Evolutionary conservation across 2,797 vertebrate species (phyloP), one percentile per base, ranked within the genome.

Genomic region (Nasua narica): DNA sequence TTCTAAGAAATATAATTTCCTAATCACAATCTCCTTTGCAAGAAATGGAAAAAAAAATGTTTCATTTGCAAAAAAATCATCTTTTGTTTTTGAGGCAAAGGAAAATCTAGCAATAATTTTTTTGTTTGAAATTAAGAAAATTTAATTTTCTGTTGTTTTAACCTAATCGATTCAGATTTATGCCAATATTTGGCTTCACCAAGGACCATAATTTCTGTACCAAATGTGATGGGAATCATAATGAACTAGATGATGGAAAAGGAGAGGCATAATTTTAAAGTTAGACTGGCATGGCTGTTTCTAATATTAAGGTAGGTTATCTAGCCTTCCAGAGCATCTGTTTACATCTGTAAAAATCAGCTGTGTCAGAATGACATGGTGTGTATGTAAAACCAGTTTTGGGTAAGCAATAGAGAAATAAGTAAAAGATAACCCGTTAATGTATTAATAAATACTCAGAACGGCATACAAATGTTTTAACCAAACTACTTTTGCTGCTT

Each of bases 41-140:
- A 90, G 19, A 92, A 79, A 40, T 50, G 9, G 32, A 29, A 0
- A 1, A 9, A 72, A 46, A 97, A 58, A 76, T 87, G 70, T 83
- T 81, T 96, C 19, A 74, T 85, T 76, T 96, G 52, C 13, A 60
- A 91, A 85, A 56, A 11, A 52, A 52, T 86, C 56, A 76, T 46
- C 77, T 82, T 86, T 77, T n/a, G 0, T 14, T 85, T 94, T 81
- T 35, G 18, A 92, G 52, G 40, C 21, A 93, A 91, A 76, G 6
- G 14, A 21, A 86, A 94, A 62, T 40, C 25, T 35, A 74, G n/a
- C 21, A 89, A 62, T 96, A 69, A 87, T 40, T 94, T 92, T 90
- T 87, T 67, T 54, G 50, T 76, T 78, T 12, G 2, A 79, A 91
- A 72, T 94, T 62, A 78, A 60, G 40, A 92, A 91, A 40, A 91